phyloP scores from a whole-genome alignment of 2,888 invertebrate genomes.

The Frankliniella fusca region DNA sequence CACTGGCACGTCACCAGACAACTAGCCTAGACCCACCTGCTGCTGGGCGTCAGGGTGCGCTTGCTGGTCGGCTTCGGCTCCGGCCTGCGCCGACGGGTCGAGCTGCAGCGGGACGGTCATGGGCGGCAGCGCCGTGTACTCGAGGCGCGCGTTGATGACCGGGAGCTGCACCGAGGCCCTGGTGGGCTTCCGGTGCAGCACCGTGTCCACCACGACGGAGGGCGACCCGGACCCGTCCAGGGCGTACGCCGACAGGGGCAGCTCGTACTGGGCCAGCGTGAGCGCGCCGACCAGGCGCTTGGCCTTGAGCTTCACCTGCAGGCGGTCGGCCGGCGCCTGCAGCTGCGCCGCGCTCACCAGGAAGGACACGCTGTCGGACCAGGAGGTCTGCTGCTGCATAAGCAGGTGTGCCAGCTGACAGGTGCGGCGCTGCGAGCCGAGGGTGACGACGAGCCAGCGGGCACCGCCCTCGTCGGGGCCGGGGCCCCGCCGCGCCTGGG shows the following conservation, averaged over 20 bases:
- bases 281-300: slow-evolving; percentile 51
- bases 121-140: slow-evolving; percentile 49
- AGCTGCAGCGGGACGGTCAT: slow-evolving; percentile 47
- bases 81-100: slow-evolving; percentile 40
- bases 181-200: slow-evolving; percentile 46
- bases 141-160: slow-evolving; percentile 46
- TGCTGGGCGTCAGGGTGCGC: neutral
- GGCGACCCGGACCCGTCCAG: slow-evolving; percentile 45
- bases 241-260: slow-evolving; percentile 49
- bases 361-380: slow-evolving; percentile 52
- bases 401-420: neutral
- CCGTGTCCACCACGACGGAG: slow-evolving; percentile 46
- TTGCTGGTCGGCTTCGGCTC: slow-evolving; percentile 41
- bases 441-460: slow-evolving; percentile 47
- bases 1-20: neutral
- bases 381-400: slow-evolving; percentile 40
- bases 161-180: slow-evolving; percentile 38
- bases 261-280: slow-evolving; percentile 50
- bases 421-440: slow-evolving; percentile 45
- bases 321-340: slow-evolving; percentile 44
- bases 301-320: slow-evolving; percentile 51
- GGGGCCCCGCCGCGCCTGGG: neutral
- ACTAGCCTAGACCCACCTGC: neutral
- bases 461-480: neutral
- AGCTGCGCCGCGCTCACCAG: slow-evolving; percentile 48